Base-by-base conservation (phyloP, 2,113 vertebrate species). In the Neogobius melanostomus region DNA sequence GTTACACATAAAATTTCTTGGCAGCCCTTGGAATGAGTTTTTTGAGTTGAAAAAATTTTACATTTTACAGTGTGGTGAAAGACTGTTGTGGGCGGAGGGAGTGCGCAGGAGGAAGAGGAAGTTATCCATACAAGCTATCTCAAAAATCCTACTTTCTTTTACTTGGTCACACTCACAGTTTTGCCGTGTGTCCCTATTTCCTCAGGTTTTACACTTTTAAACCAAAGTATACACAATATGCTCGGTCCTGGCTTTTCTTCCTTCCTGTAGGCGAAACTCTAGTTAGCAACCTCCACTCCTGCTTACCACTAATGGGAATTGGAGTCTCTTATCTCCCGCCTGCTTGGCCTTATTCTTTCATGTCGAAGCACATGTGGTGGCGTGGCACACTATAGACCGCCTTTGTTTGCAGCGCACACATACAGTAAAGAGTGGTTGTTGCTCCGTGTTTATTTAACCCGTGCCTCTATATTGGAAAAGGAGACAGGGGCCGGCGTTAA, bases 341-440 rank as follows among this genome's bases (percentile, higher is more conserved):
- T 68, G 64, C 53, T 46, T 79, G 77, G 51, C 77, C 81, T 16
- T 75, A 72, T 75, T 72, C 72, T 66, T 76, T 83, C 79, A 81
- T 64, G 68, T 59, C 16, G 51, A 57, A 60, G 44, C 66, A 64
- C 50, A 59, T 82, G 64, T 75, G 47, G 67, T 16, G 46, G 60
- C 67, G 54, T 4, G 53, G 4, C 8, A 69, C 69, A 66, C 49
- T 56, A 56, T 11, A 15, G 28, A 8, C n/a, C 49, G 15, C 71
- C 5, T 72, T 76, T 69, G 59, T 72, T 81, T 52, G 54, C 72
- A 62, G 44, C 36, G 65, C 11, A 71, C 11, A 64, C 71, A 71
- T 72, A 76, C 53, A n/a, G 12, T 21, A 7, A 15, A 59, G 15
- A 44, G 14, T 4, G 42, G 14, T 42, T 42, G 44, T 44, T 44